phyloP scores from a whole-genome alignment of 2,113 vertebrate species.

The Spizaetus ornatus region DNA sequence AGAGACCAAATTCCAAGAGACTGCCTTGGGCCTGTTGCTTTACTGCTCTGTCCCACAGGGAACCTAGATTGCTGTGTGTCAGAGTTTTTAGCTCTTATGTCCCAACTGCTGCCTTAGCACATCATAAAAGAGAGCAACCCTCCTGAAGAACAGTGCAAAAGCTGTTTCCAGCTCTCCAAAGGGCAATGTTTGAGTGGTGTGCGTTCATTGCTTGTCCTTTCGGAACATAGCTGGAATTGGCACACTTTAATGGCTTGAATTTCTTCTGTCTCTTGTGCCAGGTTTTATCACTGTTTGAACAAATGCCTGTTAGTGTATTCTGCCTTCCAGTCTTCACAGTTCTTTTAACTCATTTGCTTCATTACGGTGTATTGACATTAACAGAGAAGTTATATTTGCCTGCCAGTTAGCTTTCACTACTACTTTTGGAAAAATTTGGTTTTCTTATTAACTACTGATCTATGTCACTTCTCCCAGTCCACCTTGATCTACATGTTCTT shows the following conservation, averaged over 20 bases:
- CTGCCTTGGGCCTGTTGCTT: neutral
- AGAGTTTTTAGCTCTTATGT: neutral
- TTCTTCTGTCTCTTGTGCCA: neutral
- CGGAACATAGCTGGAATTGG: neutral
- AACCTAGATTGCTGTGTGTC: neutral
- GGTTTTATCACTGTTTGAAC: neutral
- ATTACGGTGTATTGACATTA: neutral
- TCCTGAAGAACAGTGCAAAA: neutral
- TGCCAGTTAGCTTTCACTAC: neutral
- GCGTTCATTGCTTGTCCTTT: neutral
- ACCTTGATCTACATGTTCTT: neutral
- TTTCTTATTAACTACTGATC: neutral
- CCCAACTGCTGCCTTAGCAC: neutral
- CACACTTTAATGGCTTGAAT: neutral
- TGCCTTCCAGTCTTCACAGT: neutral
- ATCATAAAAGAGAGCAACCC: neutral
- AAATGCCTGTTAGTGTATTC: neutral
- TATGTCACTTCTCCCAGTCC: neutral
- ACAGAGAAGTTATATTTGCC: neutral
- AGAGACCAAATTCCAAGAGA: neutral
- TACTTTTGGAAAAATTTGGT: neutral
- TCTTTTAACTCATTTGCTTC: neutral
- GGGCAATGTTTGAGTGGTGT: neutral
- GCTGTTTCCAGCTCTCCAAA: neutral
- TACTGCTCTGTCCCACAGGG: neutral